Percentiles rank a stretch among this genome's conserved stretches.
Conservation (phyloP, 2,113 vertebrate species). For the Calypte anna region DNA sequence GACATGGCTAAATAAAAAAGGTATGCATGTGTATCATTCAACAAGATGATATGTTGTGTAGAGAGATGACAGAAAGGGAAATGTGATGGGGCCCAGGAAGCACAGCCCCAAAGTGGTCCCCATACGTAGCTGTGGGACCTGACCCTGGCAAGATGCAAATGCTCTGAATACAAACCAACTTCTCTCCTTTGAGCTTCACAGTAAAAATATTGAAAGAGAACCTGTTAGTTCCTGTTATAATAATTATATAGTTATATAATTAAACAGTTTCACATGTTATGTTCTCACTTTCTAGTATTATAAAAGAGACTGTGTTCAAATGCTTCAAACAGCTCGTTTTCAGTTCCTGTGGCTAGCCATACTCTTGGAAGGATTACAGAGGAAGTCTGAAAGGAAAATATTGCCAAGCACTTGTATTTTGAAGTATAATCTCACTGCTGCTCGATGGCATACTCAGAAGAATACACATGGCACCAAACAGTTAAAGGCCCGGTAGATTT, state of each 20-base stretch:
- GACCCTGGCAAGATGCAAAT: background rate
- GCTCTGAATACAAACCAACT: background rate
- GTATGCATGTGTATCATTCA: rapidly evolving
- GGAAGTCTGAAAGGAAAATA: background rate
- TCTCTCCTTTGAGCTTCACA: background rate
- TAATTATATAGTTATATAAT: background rate
- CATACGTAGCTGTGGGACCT: background rate
- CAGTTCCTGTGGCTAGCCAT: background rate
- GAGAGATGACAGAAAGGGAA: rapidly evolving
- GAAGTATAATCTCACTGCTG: background rate
- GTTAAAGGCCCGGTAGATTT: background rate
- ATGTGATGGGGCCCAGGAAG: background rate
- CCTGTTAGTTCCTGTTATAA: background rate
- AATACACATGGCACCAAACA: background rate
- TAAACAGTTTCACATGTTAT: background rate
- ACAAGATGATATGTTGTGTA: background rate
- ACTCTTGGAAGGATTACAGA: background rate
- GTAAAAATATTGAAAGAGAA: background rate
- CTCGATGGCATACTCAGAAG: background rate
- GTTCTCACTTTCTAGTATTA: background rate
- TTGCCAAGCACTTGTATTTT: background rate
- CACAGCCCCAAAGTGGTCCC: rapidly evolving
- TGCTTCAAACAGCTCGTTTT: background rate
- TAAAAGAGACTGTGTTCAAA: background rate
- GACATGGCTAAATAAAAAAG: background rate